A percentile compares a stretch with the other conserved stretches of the same genome.
These are phyloP conservation scores for Oreochromis spilurus DNA, from an alignment of 2,113 vertebrate genomes.

Conservation along the genomic window DNA sequence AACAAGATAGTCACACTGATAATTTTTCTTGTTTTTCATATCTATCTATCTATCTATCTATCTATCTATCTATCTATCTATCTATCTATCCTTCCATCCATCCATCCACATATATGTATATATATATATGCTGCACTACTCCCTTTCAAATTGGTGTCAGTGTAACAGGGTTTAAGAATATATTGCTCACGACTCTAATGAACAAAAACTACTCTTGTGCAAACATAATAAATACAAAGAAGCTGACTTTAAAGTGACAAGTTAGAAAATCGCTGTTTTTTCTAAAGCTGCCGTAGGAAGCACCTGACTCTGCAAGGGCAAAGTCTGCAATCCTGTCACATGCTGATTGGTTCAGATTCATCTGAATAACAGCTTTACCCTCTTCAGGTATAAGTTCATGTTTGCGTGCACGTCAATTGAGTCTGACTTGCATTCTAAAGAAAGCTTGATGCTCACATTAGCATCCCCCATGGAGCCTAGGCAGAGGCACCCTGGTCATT, in stretches of 20 bases:
- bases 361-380: constrained; percentile 61
- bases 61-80: background rate
- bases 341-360: constrained; percentile 43
- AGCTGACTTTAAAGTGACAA: background rate
- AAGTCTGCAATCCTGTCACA: constrained; percentile 37
- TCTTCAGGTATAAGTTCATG: constrained; percentile 38
- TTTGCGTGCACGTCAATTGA: constrained; percentile 26
- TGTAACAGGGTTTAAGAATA: background rate
- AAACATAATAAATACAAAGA: background rate
- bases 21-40: background rate
- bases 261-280: background rate
- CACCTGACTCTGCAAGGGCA: constrained; percentile 28
- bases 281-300: background rate
- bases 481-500: constrained; percentile 23
- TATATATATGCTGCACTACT: background rate
- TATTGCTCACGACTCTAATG: background rate
- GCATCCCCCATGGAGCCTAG: constrained; percentile 24
- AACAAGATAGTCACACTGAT: background rate
- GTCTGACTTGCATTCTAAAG: constrained; percentile 49
- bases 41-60: background rate
- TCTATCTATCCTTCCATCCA: background rate
- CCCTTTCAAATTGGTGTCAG: background rate
- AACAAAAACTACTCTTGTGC: background rate
- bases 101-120: background rate
- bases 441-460: constrained; percentile 26